Evolutionary conservation across 2,797 vertebrate species (phyloP).

Genomic region (Sternarchorhynchus goeldii): DNA sequence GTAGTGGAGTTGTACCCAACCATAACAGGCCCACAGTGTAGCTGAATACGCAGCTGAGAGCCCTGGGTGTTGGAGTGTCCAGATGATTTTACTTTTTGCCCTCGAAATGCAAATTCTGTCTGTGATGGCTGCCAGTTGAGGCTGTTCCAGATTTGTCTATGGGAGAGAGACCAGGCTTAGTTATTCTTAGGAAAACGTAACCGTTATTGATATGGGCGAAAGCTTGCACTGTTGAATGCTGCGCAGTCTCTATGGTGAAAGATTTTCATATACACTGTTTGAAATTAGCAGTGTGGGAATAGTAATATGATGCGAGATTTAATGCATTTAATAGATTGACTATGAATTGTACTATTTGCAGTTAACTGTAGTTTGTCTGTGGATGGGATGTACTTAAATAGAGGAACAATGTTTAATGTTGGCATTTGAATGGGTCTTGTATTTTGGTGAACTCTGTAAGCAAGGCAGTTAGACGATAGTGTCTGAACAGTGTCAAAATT

Average conservation of each 20-base stretch:
- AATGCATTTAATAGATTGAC: neutral
- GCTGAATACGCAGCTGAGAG: neutral
- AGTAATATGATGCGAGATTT: too few relatives aligned
- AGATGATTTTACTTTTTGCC: constrained; percentile 15
- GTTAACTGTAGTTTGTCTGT: neutral
- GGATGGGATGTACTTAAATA: neutral
- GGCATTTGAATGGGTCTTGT: too few relatives aligned
- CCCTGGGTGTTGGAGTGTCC: neutral
- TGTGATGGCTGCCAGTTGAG: constrained; percentile 33
- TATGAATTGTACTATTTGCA: neutral
- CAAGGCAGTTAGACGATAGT: too few relatives aligned
- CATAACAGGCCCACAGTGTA: neutral
- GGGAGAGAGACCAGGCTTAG: constrained; percentile 38
- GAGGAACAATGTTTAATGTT: too few relatives aligned
- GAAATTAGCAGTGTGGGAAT: too few relatives aligned
- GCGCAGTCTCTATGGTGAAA: too few relatives aligned
- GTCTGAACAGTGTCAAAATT: too few relatives aligned
- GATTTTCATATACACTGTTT: too few relatives aligned
- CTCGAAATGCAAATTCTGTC: constrained; percentile 46
- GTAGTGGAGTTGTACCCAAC: neutral
- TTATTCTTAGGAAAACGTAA: constrained; percentile 39
- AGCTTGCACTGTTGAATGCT: too few relatives aligned
- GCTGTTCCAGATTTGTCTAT: constrained; percentile 45
- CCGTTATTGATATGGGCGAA: neutral
- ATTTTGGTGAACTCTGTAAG: too few relatives aligned